These are phyloP conservation scores for Urocyon cinereoargenteus DNA, from an alignment of 2,797 vertebrate genomes.

Conservation along the genomic window DNA sequence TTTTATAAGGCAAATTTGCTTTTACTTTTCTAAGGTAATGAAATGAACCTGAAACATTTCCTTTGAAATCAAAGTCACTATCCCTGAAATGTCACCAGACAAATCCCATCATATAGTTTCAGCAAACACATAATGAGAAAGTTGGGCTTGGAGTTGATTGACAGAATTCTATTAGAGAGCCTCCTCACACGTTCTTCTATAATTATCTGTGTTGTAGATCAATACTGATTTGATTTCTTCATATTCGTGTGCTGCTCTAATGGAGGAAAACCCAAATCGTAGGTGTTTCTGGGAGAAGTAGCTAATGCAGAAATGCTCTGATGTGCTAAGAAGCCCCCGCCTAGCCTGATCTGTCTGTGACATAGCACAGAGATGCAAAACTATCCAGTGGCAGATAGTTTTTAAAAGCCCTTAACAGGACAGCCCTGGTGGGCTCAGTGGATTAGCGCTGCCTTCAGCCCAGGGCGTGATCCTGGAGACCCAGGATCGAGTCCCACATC, in stretches of 20 bases:
- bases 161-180: conserved; percentile 95
- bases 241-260: conserved; percentile 78
- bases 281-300: conserved; percentile 36
- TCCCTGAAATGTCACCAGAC: conserved; percentile 94
- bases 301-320: not conserved
- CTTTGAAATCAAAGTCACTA: conserved; percentile 92
- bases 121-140: conserved; percentile 93
- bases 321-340: not conserved
- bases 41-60: conserved; percentile 97
- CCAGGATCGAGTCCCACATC: too few species aligned
- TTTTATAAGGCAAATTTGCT: conserved; percentile 99
- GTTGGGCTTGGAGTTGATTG: conserved; percentile 92
- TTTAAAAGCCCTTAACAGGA: not conserved
- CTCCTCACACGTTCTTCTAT: conserved; percentile 90
- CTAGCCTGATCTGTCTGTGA: not conserved
- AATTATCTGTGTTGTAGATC: conserved; percentile 93
- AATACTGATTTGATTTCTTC: conserved; percentile 89
- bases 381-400: not conserved
- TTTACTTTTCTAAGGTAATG: conserved; percentile 98
- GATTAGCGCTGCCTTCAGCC: too few species aligned
- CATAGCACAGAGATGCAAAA: not conserved
- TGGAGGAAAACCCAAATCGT: conserved; percentile 56
- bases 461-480: too few species aligned
- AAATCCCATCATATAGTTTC: conserved; percentile 94
- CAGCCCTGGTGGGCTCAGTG: not conserved